phyloP scores from a whole-genome alignment of 2,797 vertebrate genomes.

The Cynopterus sphinx region DNA sequence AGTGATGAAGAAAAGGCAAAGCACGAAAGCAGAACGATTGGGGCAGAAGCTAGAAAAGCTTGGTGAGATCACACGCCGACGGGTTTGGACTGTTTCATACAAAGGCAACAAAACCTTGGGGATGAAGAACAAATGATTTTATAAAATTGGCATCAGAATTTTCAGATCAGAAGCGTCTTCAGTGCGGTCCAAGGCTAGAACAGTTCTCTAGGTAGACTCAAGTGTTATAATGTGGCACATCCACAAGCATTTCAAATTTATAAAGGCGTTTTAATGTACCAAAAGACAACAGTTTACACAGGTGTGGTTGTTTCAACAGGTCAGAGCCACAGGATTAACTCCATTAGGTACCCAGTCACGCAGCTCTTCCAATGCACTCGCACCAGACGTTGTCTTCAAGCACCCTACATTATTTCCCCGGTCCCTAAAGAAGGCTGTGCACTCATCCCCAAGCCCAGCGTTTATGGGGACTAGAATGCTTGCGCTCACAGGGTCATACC shows the following conservation, averaged over 20 bases:
- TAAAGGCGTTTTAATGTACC: neutral
- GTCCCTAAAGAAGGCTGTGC: neutral
- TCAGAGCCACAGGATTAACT: constrained; percentile 16
- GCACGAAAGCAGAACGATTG: neutral
- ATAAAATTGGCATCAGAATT: neutral
- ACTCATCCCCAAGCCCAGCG: neutral
- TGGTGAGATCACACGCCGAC: neutral
- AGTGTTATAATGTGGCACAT: neutral
- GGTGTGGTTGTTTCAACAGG: constrained; percentile 42
- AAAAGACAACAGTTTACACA: constrained; percentile 30
- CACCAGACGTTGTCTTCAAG: neutral
- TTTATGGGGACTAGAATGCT: neutral
- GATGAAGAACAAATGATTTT: neutral
- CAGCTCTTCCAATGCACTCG: neutral
- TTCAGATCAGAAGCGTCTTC: constrained; percentile 37
- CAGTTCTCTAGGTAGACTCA: neutral
- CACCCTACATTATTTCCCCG: neutral
- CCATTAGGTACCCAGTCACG: neutral
- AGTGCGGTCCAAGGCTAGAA: neutral
- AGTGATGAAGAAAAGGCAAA: neutral
- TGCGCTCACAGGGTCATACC: neutral
- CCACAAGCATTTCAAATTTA: constrained; percentile 15
- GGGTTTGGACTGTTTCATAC: neutral
- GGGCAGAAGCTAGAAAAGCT: neutral
- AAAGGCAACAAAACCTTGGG: neutral